phyloP scores from a whole-genome alignment of 2,113 vertebrate species.

The Murina feae region DNA sequence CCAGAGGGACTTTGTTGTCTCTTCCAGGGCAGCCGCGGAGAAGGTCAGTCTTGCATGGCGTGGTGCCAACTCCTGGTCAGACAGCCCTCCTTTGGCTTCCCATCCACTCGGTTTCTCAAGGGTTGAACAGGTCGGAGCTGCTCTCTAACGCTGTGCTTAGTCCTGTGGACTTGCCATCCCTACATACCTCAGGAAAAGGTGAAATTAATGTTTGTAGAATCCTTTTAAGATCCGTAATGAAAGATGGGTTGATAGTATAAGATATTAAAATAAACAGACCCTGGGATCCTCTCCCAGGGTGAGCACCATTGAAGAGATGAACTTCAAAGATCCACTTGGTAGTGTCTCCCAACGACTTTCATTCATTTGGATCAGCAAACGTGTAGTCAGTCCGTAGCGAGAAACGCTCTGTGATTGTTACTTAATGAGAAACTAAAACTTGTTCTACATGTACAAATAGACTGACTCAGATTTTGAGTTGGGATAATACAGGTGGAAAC shows the following conservation, averaged over 20 bases:
- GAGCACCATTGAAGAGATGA: neutral
- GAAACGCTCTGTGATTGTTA: conserved; percentile 41
- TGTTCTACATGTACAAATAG: conserved; percentile 34
- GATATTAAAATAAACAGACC: conserved; percentile 31
- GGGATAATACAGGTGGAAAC: conserved; percentile 60
- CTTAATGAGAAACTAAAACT: conserved; percentile 59
- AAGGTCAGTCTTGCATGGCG: neutral
- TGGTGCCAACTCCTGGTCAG: neutral
- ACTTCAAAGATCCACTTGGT: neutral
- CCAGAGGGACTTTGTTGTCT: neutral
- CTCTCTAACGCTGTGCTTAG: neutral
- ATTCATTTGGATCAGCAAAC: neutral
- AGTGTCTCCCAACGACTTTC: neutral
- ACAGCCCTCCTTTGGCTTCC: neutral
- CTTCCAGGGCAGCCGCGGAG: neutral
- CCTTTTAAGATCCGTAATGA: conserved; percentile 39
- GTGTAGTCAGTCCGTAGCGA: neutral
- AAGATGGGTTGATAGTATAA: conserved; percentile 25
- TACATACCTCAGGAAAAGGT: conserved; percentile 31
- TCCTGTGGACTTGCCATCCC: neutral
- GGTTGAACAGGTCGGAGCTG: neutral
- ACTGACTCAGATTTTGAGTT: conserved; percentile 56
- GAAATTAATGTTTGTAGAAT: conserved; percentile 45
- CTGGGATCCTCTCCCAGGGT: neutral
- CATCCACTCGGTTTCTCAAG: neutral